Percentiles rank a stretch among this genome's conserved stretches.
Evolutionary conservation across 2,797 vertebrate species (phyloP).

Genomic region (Merluccius polli): DNA sequence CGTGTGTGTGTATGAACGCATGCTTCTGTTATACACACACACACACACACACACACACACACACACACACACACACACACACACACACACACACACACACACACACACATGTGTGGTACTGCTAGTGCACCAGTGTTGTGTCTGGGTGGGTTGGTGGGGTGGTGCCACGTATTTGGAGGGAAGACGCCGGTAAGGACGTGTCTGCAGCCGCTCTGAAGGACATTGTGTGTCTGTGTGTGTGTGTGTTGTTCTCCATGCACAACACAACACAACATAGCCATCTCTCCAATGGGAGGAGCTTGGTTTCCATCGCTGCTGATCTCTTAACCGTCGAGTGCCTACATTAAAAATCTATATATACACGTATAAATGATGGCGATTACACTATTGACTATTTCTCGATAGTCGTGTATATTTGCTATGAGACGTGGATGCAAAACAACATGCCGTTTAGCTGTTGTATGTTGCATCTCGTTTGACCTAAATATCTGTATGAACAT

Average conservation of each 20-base stretch:
- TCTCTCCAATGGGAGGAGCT: conserved; percentile 35
- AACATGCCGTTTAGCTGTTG: conserved; percentile 6
- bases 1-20: background rate
- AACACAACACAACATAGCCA: conserved; percentile 4
- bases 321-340: background rate
- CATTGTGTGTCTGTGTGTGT: background rate
- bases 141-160: no score
- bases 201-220: background rate
- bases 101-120: no score
- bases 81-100: no score
- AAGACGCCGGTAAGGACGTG: background rate
- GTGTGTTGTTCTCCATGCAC: no score
- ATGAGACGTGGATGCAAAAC: background rate
- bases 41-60: no score
- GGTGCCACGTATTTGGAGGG: no score
- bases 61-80: no score
- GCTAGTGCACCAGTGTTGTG: no score
- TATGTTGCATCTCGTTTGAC: background rate
- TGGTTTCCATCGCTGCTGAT: background rate
- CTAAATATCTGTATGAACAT: conserved; percentile 11
- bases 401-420: background rate
- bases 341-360: no score
- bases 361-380: background rate
- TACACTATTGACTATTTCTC: background rate
- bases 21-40: background rate